These are phyloP conservation scores for Picathartes gymnocephalus DNA, from an alignment of 2,113 vertebrate species.

Conservation along the genomic window DNA sequence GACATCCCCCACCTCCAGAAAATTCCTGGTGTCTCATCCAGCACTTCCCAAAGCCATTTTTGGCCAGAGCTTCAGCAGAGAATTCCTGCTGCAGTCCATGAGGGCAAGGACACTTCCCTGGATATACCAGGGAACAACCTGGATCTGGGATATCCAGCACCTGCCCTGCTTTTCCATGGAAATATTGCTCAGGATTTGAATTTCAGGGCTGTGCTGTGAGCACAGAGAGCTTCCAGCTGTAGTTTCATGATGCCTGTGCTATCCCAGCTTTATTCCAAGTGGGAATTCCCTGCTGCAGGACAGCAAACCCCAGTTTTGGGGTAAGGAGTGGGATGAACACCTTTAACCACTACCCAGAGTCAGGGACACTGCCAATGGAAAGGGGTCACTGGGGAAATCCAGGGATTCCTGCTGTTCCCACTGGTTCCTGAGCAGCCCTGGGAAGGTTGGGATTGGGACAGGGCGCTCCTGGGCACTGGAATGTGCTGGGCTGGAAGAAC, in stretches of 20 bases:
- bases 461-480: no score
- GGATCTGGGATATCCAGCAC: accelerated
- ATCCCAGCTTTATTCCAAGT: accelerated
- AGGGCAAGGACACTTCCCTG: accelerated
- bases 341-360: accelerated
- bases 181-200: not conserved
- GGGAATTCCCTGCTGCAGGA: accelerated
- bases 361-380: no score
- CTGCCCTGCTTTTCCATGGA: not conserved
- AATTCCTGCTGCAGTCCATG: not conserved
- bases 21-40: not conserved
- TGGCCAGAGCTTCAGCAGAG: no score
- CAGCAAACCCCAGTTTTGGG: not conserved
- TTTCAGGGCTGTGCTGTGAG: accelerated
- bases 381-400: not conserved
- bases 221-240: not conserved
- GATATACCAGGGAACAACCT: accelerated
- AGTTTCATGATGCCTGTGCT: accelerated
- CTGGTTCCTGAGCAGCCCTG: not conserved
- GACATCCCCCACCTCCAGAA: not conserved
- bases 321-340: not conserved
- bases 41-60: accelerated
- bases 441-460: not conserved
- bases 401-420: not conserved
- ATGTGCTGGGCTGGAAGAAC: no score